Conservation (phyloP, 2,888 invertebrate species). For the Sarcophaga variegata region DNA sequence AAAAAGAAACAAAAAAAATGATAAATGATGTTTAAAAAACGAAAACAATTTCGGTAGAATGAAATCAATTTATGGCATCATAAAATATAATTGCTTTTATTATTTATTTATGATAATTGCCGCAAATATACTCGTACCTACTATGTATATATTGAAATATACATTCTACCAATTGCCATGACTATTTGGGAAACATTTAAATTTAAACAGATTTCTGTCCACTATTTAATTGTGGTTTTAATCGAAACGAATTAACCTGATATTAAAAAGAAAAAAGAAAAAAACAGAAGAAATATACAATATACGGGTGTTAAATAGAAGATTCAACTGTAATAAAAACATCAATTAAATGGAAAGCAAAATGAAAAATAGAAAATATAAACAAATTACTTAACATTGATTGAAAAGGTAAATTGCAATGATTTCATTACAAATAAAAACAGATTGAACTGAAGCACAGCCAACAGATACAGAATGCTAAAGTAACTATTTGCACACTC, state of each 20-base stretch:
- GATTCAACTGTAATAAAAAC: constrained; percentile 21
- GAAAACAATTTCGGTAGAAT: not conserved
- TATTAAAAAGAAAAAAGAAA: too few relatives aligned
- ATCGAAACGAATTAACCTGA: not conserved
- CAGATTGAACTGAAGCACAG: too few relatives aligned
- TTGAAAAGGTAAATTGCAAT: constrained; percentile 63
- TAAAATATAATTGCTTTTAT: constrained; percentile 7
- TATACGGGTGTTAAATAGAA: not conserved
- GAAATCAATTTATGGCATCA: constrained; percentile 7
- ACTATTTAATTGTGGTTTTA: constrained; percentile 35
- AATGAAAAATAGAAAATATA: constrained; percentile 16
- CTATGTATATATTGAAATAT: too few relatives aligned
- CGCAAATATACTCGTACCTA: not conserved
- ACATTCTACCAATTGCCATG: too few relatives aligned
- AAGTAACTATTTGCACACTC: constrained; percentile 54
- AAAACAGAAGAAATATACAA: too few relatives aligned
- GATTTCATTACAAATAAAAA: constrained; percentile 61
- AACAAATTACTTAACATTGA: constrained; percentile 59
- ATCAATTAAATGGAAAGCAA: constrained; percentile 41
- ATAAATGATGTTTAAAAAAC: not conserved
- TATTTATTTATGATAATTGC: constrained; percentile 6
- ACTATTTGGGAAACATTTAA: not conserved
- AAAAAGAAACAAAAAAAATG: not conserved
- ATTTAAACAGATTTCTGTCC: not conserved
- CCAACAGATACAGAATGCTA: constrained; percentile 27